phyloP scores from a whole-genome alignment of 1,140 invertebrate genomes.

The Piezodorus guildinii region DNA sequence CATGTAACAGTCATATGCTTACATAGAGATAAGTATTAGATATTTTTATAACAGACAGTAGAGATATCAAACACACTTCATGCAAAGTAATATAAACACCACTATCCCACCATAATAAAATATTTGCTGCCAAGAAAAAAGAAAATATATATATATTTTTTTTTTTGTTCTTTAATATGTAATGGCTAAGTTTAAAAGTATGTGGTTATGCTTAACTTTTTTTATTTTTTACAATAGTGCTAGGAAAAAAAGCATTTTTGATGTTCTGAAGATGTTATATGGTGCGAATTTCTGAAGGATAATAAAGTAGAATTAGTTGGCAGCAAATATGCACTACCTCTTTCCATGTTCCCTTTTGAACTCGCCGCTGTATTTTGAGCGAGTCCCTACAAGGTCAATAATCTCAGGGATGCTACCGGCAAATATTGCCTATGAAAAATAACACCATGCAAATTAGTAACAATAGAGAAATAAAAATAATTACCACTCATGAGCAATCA shows the following conservation, averaged over 20 bases:
- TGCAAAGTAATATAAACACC: background rate
- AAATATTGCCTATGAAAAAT: slow-evolving; percentile 75
- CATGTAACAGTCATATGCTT: too few species aligned
- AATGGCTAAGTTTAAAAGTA: background rate
- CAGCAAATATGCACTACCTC: slow-evolving; percentile 55
- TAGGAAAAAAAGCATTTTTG: background rate
- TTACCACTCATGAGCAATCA: too few species aligned
- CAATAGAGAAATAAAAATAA: slow-evolving; percentile 35
- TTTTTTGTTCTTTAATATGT: too few species aligned
- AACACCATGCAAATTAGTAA: slow-evolving; percentile 26
- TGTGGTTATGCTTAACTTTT: background rate
- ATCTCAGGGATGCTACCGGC: slow-evolving; percentile 98
- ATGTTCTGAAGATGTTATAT: background rate
- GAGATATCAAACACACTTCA: background rate
- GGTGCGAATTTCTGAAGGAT: background rate
- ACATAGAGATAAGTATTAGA: too few species aligned
- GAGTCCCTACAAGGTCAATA: slow-evolving; percentile 94
- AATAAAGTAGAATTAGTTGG: slow-evolving; percentile 3
- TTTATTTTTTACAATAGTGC: too few species aligned
- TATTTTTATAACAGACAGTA: background rate
- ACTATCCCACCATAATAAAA: slow-evolving; percentile 5
- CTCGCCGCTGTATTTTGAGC: slow-evolving; percentile 94
- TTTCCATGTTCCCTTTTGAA: slow-evolving; percentile 96
- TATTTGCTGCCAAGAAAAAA: slow-evolving; percentile 11
- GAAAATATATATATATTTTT: background rate